Base-by-base conservation (phyloP, 1,140 invertebrate species). In the Conus betulinus region DNA sequence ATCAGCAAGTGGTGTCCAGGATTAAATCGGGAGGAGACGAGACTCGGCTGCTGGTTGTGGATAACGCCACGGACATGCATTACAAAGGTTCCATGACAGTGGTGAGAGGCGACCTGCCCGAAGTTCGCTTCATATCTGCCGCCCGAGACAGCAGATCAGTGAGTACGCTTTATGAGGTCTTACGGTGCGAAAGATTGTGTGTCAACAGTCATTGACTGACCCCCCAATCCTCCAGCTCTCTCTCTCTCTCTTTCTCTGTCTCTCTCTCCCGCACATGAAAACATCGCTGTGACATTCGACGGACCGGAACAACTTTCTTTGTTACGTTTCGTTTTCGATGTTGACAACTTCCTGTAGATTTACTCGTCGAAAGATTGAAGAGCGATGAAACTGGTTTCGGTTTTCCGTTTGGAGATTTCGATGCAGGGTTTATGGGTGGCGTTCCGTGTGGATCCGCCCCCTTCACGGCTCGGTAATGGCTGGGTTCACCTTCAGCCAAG, bases 31-130 rank as follows among this genome's bases (percentile, higher is more conserved):
- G 98, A 88, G 96, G 97, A 2, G 97, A 97, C 88, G 97, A 98
- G 94, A 99, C 98, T 0, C 97, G 97, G 91, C 96, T 99, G 71
- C 96, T 99, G 84, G 98, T 99, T 71, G 96, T 98, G 25, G 98
- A 98, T 94, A 96, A 97, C 25, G 96, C 97, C 93, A 96, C 98
- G 91, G 97, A 98, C 95, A 95, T 97, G 92, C 96, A 97, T 95
- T 97, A 97, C 95, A 97, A 97, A 93, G 96, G 97, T 71, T 96
- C 96, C 91, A 97, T 97, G 94, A 96, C 97, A 88, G 96, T 97
- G 57, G 96, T 97, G 90, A 96, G 96, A 91, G 96, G 96, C 87
- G 95, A 95, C 81, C 96, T 97, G 95, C 91, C 95, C 27, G 96
- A 96, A 93, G 96, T 97, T 52, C 87, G 90, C 10, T 84, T 83